These are phyloP conservation scores for Polia nebulosa DNA, from an alignment of 2,888 invertebrate genomes.

Conservation along the genomic window DNA sequence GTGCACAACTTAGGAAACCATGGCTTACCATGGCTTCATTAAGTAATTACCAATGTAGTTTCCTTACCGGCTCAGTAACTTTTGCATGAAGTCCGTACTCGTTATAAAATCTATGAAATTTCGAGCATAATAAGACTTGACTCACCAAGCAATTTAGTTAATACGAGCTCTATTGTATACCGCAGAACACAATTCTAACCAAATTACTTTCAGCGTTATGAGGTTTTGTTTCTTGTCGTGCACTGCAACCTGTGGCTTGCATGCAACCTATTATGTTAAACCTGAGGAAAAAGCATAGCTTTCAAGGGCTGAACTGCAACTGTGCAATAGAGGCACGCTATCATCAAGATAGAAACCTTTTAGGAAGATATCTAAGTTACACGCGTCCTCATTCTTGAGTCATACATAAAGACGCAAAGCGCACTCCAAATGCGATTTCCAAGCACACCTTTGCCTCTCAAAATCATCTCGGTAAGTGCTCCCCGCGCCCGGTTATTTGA, in stretches of 20 bases:
- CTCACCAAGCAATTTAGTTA: conserved; percentile 22
- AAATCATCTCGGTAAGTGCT: conserved; percentile 34
- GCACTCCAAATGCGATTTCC: conserved; percentile 26
- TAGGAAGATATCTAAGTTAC: background rate
- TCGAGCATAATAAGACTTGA: conserved; percentile 16
- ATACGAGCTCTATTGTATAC: conserved; percentile 4
- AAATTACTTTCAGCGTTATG: conserved; percentile 36
- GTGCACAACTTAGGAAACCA: conserved; percentile 7
- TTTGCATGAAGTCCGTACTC: background rate
- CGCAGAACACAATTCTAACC: conserved; percentile 26
- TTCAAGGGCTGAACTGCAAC: conserved; percentile 10
- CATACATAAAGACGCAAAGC: conserved; percentile 4
- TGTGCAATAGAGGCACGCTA: conserved; percentile 16
- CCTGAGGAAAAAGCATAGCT: conserved; percentile 13
- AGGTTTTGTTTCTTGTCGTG: conserved; percentile 46
- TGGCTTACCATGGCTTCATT: conserved; percentile 17
- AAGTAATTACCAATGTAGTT: conserved; percentile 30
- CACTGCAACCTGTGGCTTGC: conserved; percentile 33
- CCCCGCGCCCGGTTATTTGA: no score
- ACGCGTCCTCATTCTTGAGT: background rate
- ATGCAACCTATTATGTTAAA: conserved; percentile 35
- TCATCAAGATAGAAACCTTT: conserved; percentile 16
- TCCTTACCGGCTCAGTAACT: background rate
- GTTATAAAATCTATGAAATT: conserved; percentile 7
- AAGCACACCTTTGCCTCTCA: conserved; percentile 7